These are phyloP conservation scores for Palythoa grandis DNA, from an alignment of 92 coral and sea anemone species.

Conservation along the genomic window DNA sequence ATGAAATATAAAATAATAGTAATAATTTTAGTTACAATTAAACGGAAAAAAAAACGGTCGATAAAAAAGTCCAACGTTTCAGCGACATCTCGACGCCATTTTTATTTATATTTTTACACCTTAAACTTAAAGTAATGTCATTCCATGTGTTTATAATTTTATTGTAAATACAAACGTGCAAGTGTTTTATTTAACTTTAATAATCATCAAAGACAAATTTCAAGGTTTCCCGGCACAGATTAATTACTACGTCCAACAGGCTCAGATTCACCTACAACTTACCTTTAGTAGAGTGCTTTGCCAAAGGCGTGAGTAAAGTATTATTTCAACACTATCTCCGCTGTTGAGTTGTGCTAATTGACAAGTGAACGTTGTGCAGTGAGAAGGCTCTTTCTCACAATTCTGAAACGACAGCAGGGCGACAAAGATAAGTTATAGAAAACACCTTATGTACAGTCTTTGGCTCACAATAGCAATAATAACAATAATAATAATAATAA, in stretches of 20 bases:
- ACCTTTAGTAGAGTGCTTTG: constrained; percentile 84
- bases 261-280: not conserved
- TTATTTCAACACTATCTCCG: constrained; percentile 73
- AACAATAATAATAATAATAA: not conserved
- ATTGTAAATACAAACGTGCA: too few species aligned
- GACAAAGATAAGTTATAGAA: not conserved
- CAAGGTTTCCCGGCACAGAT: not conserved
- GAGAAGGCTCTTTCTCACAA: constrained; percentile 25
- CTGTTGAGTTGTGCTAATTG: constrained; percentile 62
- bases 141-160: too few species aligned
- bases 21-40: too few species aligned
- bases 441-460: not conserved
- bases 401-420: not conserved
- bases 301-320: constrained; percentile 81
- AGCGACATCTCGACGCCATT: too few species aligned
- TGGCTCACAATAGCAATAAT: not conserved
- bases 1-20: too few species aligned
- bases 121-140: too few species aligned
- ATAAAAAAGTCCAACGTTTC: too few species aligned
- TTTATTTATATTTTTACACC: too few species aligned
- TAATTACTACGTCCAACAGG: not conserved
- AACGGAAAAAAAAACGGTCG: too few species aligned
- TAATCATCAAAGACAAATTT: too few species aligned
- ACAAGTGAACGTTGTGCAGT: constrained; percentile 67
- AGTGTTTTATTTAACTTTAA: too few species aligned